Evolutionary conservation across 2,113 vertebrate species (phyloP).

Genomic region (Mesocricetus auratus): DNA sequence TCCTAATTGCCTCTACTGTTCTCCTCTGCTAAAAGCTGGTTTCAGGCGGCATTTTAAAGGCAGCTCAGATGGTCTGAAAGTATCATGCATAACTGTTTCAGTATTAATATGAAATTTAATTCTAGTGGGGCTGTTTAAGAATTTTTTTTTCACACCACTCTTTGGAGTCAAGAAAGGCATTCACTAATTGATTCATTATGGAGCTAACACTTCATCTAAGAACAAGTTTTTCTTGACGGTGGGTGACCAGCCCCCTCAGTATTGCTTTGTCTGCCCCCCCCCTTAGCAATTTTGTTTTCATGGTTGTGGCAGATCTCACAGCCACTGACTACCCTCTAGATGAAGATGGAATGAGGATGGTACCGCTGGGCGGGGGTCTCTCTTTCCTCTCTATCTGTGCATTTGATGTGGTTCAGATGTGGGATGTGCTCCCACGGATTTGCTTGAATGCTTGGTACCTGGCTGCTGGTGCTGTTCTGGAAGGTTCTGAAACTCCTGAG

Average conservation of each 20-base stretch:
- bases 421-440: too few relatives aligned
- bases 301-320: neutral
- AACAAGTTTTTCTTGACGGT: neutral
- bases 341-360: neutral
- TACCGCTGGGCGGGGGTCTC: neutral
- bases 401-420: neutral
- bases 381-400: neutral
- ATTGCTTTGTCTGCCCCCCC: neutral
- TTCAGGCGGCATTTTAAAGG: slow-evolving; percentile 68
- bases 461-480: neutral
- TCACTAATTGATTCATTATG: neutral
- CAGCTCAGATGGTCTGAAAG: slow-evolving; percentile 40
- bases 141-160: neutral
- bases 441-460: neutral
- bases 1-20: slow-evolving; percentile 42
- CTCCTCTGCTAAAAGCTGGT: slow-evolving; percentile 48
- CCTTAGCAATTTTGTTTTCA: neutral
- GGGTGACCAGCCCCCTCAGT: neutral
- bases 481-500: neutral
- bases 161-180: slow-evolving; percentile 34
- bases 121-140: slow-evolving; percentile 28
- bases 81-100: slow-evolving; percentile 33
- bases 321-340: neutral
- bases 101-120: slow-evolving; percentile 60
- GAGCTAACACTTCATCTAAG: slow-evolving; percentile 27